Percentiles rank a stretch among this genome's conserved stretches.
phyloP scores from a whole-genome alignment of 2,888 invertebrate genomes.

The Cryptus viduatorius region DNA sequence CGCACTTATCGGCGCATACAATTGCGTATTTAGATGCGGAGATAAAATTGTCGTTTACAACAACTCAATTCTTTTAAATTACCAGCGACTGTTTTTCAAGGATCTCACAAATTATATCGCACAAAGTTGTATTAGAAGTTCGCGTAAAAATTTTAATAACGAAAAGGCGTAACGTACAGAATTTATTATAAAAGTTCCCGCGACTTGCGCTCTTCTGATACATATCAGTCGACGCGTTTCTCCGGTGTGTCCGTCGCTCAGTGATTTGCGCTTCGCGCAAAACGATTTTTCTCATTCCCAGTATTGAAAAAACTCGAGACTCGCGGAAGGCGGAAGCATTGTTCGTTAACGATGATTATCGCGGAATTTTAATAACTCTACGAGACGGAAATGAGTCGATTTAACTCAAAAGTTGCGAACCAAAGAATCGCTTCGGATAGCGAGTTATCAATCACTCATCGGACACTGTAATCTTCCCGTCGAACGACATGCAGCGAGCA shows the following conservation, averaged over 20 bases:
- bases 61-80: background rate
- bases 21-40: no score
- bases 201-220: background rate
- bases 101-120: constrained; percentile 43
- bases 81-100: constrained; percentile 21
- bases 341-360: constrained; percentile 22
- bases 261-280: constrained; percentile 8
- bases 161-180: background rate
- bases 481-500: constrained; percentile 3
- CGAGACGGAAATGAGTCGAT: constrained; percentile 29
- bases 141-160: background rate
- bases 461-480: background rate
- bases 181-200: background rate
- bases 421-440: constrained; percentile 6
- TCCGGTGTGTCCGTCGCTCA: background rate
- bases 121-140: constrained; percentile 44
- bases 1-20: no score
- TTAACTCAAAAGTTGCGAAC: constrained; percentile 33
- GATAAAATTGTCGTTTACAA: no score
- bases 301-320: background rate
- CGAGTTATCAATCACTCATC: background rate
- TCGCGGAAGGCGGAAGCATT: constrained; percentile 4
- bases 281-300: constrained; percentile 12
- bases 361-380: constrained; percentile 28
- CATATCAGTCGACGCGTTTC: background rate